A percentile compares a stretch with the other conserved stretches of the same genome.
These are phyloP conservation scores for Reticulitermes lucifugus DNA, from an alignment of 2,888 invertebrate species.

Conservation along the genomic window DNA sequence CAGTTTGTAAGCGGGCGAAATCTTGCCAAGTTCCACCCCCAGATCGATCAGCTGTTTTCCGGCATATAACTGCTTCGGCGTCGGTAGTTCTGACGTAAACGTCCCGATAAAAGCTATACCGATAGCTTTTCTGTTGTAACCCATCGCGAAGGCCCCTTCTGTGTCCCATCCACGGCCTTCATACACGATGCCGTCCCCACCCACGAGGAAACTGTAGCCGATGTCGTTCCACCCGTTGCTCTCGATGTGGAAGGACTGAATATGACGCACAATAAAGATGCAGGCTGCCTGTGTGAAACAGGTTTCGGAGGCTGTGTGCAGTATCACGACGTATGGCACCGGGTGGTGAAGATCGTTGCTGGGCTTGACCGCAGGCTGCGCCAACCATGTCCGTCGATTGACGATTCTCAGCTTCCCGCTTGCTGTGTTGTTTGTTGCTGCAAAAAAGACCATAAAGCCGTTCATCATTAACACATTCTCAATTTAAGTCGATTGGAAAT, in stretches of 20 bases:
- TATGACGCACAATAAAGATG: slow-evolving; percentile 61
- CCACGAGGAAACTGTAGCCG: slow-evolving; percentile 82
- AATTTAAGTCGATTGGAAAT: neutral
- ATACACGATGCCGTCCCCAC: slow-evolving; percentile 82
- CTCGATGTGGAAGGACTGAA: slow-evolving; percentile 77
- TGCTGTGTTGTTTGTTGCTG: slow-evolving; percentile 50
- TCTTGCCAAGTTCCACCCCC: slow-evolving; percentile 72
- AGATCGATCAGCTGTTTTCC: slow-evolving; percentile 71
- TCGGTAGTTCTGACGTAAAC: slow-evolving; percentile 68
- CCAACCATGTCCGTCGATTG: slow-evolving; percentile 74
- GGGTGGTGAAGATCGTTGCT: slow-evolving; percentile 29
- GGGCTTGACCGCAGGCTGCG: slow-evolving; percentile 65
- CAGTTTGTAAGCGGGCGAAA: slow-evolving; percentile 74
- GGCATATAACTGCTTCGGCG: slow-evolving; percentile 70
- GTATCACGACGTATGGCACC: slow-evolving; percentile 36
- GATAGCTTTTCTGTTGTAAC: slow-evolving; percentile 75
- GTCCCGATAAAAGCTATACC: slow-evolving; percentile 81
- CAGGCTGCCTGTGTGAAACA: slow-evolving; percentile 68
- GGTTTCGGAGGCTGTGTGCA: slow-evolving; percentile 73
- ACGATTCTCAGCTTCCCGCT: slow-evolving; percentile 67
- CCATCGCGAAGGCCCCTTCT: slow-evolving; percentile 70
- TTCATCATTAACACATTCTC: neutral
- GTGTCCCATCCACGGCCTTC: slow-evolving; percentile 81
- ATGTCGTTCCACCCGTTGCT: slow-evolving; percentile 74
- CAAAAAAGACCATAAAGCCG: neutral